Base-by-base conservation (phyloP, 2,113 vertebrate species). In the Mungos mungo region DNA sequence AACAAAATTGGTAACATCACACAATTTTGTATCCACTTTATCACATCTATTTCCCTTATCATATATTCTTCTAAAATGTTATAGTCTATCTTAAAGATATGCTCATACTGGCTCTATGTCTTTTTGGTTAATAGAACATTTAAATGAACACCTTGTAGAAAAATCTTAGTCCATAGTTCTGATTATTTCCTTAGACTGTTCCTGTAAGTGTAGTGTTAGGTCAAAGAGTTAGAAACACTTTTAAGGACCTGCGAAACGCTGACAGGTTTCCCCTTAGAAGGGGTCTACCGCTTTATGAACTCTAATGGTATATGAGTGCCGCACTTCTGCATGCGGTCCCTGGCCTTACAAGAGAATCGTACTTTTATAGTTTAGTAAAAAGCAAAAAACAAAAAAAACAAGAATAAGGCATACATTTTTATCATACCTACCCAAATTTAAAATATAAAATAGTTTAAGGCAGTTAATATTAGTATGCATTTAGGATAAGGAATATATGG, bases 101-200 rank as follows among this genome's bases (percentile, higher is more conserved):
- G 65, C 29, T 89, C 50, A 76, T 81, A 91, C 2, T 80, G 12
- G 11, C 88, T 72, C 19, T 31, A 66, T 68, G 29, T 45, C 45
- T 90, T 72, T 69, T 74, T 35, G 15, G 31, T 65, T 65, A 77
- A 82, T 60, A 11, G 85, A 92, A 81, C n/a, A 83, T 65, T 94
- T 95, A 89, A 60, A 50, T 92, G 50, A 65, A 82, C 57, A 76
- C 21, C 50, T 29, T 65, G 12, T 72, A 92, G 41, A 83, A 97
- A 92, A 90, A 66, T 82, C 38, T 93, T 89, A 11, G 79, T 63
- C 66, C 29, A 95, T 27, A 45, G 45, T 57, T 93, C 69, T 94
- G 27, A 85, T 85, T 93, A 94, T 66, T 86, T 96, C 93, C 68
- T 88, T 72, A 90, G 52, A 88, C 4, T 16, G 66, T 57, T 96